These are phyloP conservation scores for Amphipoea oculea DNA, from an alignment of 2,888 invertebrate species.

Conservation along the genomic window DNA sequence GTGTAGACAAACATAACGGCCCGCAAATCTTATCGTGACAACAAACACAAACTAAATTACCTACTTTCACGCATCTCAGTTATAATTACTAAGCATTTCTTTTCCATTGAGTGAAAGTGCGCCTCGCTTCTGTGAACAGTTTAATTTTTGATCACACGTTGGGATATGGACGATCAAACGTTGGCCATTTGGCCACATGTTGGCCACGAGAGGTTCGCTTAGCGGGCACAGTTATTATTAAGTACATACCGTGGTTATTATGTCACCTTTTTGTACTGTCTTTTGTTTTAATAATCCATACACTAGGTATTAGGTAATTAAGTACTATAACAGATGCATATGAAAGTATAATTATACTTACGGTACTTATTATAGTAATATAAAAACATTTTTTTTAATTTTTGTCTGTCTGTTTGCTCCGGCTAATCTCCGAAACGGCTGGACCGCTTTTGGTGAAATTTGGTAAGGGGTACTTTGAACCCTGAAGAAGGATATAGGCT, in stretches of 20 bases:
- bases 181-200: not conserved
- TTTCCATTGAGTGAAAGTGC: constrained; percentile 78
- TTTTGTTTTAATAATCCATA: not conserved
- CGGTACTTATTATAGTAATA: not conserved
- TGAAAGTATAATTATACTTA: too few species aligned
- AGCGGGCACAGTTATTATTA: too few species aligned
- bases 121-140: constrained; percentile 72
- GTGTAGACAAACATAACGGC: constrained; percentile 58
- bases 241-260: not conserved
- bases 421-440: not conserved
- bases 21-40: constrained; percentile 67
- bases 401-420: not conserved
- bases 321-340: too few species aligned
- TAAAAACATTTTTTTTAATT: not conserved
- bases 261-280: not conserved
- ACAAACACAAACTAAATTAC: constrained; percentile 70
- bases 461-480: not conserved
- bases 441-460: not conserved
- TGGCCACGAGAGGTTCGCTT: not conserved
- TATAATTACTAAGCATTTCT: constrained; percentile 78
- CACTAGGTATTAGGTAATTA: too few species aligned
- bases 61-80: constrained; percentile 77
- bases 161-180: constrained; percentile 19
- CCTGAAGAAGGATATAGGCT: not conserved
- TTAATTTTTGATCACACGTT: constrained; percentile 70